Evolutionary conservation across 30 jellyfish, hydroid and myxozoan genomes (phyloP).

Genomic region (Chrysaora quinquecirrha): DNA sequence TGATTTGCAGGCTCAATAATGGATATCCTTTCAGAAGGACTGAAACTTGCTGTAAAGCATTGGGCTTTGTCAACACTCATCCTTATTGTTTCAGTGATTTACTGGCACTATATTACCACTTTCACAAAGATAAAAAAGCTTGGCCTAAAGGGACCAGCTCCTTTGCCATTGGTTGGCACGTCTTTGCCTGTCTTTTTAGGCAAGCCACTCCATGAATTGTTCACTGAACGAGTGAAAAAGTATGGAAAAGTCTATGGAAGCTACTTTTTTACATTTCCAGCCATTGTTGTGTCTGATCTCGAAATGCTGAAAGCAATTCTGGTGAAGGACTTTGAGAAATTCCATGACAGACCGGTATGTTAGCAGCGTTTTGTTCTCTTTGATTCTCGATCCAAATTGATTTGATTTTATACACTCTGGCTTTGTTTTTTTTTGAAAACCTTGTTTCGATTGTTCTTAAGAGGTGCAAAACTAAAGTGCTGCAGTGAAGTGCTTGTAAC

Average conservation of each 20-base stretch:
- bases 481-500: too few relatives aligned
- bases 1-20: too few relatives aligned
- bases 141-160: conserved; percentile 45
- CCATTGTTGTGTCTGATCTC: conserved; percentile 55
- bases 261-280: conserved; percentile 17
- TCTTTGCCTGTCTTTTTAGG: neutral
- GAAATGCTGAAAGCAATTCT: conserved; percentile 32
- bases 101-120: conserved; percentile 26
- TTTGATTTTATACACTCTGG: too few relatives aligned
- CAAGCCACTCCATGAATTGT: neutral
- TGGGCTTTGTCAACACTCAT: conserved; percentile 25
- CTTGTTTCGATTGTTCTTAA: too few relatives aligned
- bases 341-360: conserved; percentile 71
- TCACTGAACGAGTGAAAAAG: neutral
- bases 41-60: conserved; percentile 27
- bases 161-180: conserved; percentile 48
- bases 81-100: neutral
- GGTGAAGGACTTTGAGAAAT: conserved; percentile 57
- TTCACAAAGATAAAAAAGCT: conserved; percentile 40
- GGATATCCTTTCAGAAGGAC: conserved; percentile 24
- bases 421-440: too few relatives aligned
- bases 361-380: conserved; percentile 5
- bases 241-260: conserved; percentile 48
- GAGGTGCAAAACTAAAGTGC: too few relatives aligned
- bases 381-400: neutral